Percentiles rank a stretch among this genome's conserved stretches.
phyloP scores from a whole-genome alignment of 2,797 vertebrate genomes.

The Cuniculus paca region DNA sequence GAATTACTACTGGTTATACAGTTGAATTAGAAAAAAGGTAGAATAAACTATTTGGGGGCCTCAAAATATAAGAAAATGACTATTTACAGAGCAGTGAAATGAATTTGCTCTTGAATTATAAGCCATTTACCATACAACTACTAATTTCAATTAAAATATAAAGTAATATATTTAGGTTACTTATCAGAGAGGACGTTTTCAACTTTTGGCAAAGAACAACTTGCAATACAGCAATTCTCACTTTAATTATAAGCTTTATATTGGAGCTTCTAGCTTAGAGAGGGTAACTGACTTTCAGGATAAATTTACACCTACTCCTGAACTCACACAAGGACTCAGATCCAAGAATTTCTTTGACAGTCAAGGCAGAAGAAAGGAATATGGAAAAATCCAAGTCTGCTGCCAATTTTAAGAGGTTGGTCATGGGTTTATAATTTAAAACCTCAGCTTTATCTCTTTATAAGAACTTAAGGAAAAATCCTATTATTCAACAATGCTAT shows the following conservation, averaged over 20 bases:
- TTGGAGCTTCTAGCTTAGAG: not conserved
- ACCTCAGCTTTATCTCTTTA: not conserved
- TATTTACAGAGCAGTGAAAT: not conserved
- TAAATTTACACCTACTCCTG: not conserved
- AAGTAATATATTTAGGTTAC: slow-evolving; percentile 10
- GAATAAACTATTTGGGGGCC: not conserved
- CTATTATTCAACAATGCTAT: not conserved
- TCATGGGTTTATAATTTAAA: not conserved
- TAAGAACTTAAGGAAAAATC: not conserved
- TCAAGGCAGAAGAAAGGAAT: not conserved
- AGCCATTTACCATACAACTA: not conserved
- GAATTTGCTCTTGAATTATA: not conserved
- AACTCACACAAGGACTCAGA: not conserved
- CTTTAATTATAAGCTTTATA: slow-evolving; percentile 16
- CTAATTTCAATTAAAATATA: slow-evolving; percentile 43
- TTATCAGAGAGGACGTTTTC: not conserved
- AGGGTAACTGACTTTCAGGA: not conserved
- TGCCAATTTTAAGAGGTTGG: not conserved
- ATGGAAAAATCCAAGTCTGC: not conserved
- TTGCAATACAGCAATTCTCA: not conserved
- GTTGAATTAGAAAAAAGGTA: not conserved
- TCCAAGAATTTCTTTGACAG: not conserved
- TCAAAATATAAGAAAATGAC: not conserved
- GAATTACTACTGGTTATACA: not conserved
- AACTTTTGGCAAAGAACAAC: not conserved